phyloP scores from a whole-genome alignment of 2,888 invertebrate species.

The Caradrina clavipalpis region DNA sequence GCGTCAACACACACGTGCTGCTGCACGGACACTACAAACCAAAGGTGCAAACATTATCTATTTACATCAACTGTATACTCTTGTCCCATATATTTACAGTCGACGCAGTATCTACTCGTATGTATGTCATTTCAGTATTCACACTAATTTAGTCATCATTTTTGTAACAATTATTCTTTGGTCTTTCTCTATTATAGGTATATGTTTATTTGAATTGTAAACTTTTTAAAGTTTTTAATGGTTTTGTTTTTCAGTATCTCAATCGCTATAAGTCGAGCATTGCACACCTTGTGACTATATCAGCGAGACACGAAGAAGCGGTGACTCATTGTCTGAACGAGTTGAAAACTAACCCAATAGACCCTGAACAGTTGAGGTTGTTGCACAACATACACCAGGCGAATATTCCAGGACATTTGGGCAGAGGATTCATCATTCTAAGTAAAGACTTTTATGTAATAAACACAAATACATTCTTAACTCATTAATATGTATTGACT shows the following conservation, averaged over 20 bases:
- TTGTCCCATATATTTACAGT: neutral
- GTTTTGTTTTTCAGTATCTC: slow-evolving; percentile 41
- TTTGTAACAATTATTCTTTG: too few relatives aligned
- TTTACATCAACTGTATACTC: neutral
- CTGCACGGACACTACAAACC: slow-evolving; percentile 78
- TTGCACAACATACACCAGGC: slow-evolving; percentile 84
- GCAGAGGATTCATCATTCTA: slow-evolving; percentile 91
- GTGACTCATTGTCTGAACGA: slow-evolving; percentile 73
- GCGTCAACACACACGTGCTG: slow-evolving; percentile 78
- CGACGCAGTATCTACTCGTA: neutral
- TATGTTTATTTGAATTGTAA: neutral
- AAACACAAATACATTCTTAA: too few relatives aligned
- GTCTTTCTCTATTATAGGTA: neutral
- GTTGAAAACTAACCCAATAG: slow-evolving; percentile 72
- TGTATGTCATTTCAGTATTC: neutral
- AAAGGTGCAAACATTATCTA: slow-evolving; percentile 70
- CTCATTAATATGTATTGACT: too few relatives aligned
- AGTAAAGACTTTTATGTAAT: slow-evolving; percentile 58
- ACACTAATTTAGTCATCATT: too few relatives aligned
- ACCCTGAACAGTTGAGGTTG: slow-evolving; percentile 85
- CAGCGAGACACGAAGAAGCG: slow-evolving; percentile 89
- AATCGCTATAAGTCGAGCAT: slow-evolving; percentile 70
- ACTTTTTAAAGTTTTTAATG: neutral
- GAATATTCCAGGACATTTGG: slow-evolving; percentile 88
- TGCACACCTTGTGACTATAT: slow-evolving; percentile 88